phyloP scores from a whole-genome alignment of 2,888 invertebrate genomes.

The Drosophila picticornis region DNA sequence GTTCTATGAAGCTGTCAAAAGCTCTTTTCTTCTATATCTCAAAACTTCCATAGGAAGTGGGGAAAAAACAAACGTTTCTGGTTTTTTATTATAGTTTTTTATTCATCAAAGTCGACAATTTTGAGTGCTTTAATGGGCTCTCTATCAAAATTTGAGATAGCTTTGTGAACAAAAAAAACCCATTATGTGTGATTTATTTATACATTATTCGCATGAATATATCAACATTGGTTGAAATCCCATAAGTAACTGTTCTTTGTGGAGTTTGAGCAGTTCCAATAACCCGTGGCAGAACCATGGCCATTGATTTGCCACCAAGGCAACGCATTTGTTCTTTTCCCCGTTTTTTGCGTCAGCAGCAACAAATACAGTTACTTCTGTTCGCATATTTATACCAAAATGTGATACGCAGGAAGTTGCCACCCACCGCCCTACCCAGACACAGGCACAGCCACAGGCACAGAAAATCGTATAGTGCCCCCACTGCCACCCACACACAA shows the following conservation, averaged over 20 bases:
- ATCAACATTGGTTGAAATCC: not conserved
- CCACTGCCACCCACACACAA: not conserved
- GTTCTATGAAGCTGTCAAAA: not conserved
- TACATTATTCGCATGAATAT: not conserved
- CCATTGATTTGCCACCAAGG: conserved; percentile 5
- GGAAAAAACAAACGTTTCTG: not conserved
- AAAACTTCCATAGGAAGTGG: not conserved
- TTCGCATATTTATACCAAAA: not conserved
- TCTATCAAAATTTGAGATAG: not conserved
- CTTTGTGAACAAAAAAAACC: too few species aligned
- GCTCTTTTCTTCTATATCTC: not conserved
- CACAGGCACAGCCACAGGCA: not conserved
- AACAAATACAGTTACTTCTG: conserved; percentile 38
- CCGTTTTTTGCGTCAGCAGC: conserved; percentile 1
- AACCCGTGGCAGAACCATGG: not conserved
- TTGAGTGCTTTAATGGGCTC: not conserved
- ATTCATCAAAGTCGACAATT: not conserved
- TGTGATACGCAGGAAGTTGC: conserved; percentile 3
- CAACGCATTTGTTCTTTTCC: conserved; percentile 4
- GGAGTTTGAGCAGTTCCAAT: not conserved
- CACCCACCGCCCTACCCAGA: not conserved
- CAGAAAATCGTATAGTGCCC: not conserved
- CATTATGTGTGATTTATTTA: not conserved
- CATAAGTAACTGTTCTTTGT: not conserved
- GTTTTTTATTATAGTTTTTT: not conserved